Evolutionary conservation across 2,888 invertebrate species (phyloP), one percentile per base, ranked within the genome.

Genomic region (Meteorus colon): DNA sequence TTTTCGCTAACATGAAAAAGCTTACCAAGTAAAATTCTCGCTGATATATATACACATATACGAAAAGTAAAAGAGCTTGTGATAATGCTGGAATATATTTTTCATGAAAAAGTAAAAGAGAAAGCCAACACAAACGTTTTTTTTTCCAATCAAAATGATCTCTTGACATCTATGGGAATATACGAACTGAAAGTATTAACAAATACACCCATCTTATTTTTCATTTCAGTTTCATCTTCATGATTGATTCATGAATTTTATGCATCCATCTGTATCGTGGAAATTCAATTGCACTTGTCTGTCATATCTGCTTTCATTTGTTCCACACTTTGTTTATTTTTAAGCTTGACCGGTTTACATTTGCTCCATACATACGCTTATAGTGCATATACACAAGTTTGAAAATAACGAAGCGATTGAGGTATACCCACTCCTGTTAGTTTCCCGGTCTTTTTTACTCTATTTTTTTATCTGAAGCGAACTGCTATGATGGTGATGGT

Each of bases 11-110:
- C 31, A 74, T 59, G 70, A 69, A 65, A 67, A 68, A 73, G 70
- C 71, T 69, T 37, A 73, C 69, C 19, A 67, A 77, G 80, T 73
- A 73, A 66, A 63, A 63, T 31, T 48, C 74, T 77, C 72, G 74
- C 68, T 72, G 55, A 60, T 37, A 59, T 70, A 34, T 34, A 34
- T 34, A 34, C 8, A 34, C 8, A 34, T 34, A 34, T 34, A 34
- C 16, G 14, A 4, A n/a, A 16, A 48, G 4, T 16, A n/a, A 48
- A 48, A 16, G n/a, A 48, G 4, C 16, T 16, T n/a, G n/a, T 34
- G 14, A 48, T 14, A 48, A 16, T 48, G 48, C n/a, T 16, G 10
- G 16, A 48, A n/a, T n/a, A n/a, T 48, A 16, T 16, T 48, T 48
- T 16, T 8, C 12, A 12, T 12, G 12, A n/a, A n/a, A 16, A 48